Evolutionary conservation across 1,140 invertebrate species (phyloP).

Genomic region (Bathynomus jamesi): DNA sequence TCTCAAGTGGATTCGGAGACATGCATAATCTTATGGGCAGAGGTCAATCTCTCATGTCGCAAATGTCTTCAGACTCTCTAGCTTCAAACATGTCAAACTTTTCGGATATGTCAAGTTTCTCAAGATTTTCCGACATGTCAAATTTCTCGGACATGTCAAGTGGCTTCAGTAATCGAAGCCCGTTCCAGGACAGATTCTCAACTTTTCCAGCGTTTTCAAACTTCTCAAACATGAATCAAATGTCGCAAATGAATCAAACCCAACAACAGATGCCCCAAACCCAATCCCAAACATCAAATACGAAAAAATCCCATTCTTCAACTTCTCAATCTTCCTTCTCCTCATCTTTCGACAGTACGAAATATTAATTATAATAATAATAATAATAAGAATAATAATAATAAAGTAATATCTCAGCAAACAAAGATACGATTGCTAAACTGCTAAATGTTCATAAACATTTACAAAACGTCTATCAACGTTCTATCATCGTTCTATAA

Average conservation of each 20-base stretch:
- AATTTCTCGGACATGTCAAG: constrained; percentile 17
- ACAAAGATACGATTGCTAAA: too few relatives aligned
- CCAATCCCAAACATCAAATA: not conserved
- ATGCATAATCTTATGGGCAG: constrained; percentile 25
- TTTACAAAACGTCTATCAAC: too few relatives aligned
- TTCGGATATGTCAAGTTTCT: constrained; percentile 21
- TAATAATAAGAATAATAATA: too few relatives aligned
- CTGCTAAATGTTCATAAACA: too few relatives aligned
- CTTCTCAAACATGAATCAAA: constrained; percentile 1
- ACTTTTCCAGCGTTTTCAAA: not conserved
- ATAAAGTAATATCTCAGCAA: too few relatives aligned
- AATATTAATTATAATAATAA: too few relatives aligned
- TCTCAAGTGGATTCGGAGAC: constrained; percentile 25
- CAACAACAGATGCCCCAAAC: constrained; percentile 5
- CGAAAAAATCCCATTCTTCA: constrained; percentile 12
- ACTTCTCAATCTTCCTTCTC: constrained; percentile 19
- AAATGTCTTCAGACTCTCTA: constrained; percentile 33
- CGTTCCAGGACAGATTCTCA: not conserved
- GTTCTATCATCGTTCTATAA: too few relatives aligned
- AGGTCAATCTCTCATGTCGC: constrained; percentile 29
- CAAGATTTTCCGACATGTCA: constrained; percentile 27
- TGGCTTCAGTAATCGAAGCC: not conserved
- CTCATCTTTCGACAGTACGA: constrained; percentile 20
- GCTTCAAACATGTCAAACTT: constrained; percentile 21
- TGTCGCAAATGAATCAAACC: not conserved